Evolutionary conservation across 2,888 invertebrate species (phyloP), one percentile per base, ranked within the genome.

Genomic region (Agrochola circellaris): DNA sequence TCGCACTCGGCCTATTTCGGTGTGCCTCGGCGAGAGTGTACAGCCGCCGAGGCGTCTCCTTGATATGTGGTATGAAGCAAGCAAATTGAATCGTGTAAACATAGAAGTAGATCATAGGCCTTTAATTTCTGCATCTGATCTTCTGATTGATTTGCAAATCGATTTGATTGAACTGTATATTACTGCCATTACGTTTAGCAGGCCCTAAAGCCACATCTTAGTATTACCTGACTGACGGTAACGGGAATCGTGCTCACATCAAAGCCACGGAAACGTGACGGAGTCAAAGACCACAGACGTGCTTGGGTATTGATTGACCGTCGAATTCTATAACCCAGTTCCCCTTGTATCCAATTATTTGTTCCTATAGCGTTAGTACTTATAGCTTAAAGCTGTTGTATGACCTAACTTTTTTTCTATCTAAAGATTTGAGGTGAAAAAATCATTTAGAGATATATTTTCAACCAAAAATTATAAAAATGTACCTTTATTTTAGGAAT

Each of bases 161-260:
- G 7, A 56, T 54, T 34, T 68, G 34, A 54, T 54, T n/a, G 7
- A 38, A 38, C 13, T 11, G 11, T n/a, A n/a, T 51, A 68, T 67
- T 54, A n/a, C 17, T 17, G n/a, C 11, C 6, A 54, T n/a, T 34
- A 68, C 23, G 51, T 51, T 34, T 9, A 23, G 48, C 9, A 30
- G 3, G 23, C 23, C 9, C 30, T 23, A n/a, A 34, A 68, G 9
- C 23, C 20, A 30, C 75, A 60, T 30, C n/a, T 65, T n/a, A 65
- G 60, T 23, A 61, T 51, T 26, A 54, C 56, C 15, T 51, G 23
- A 45, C 67, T 56, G 17, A 13, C n/a, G 67, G 68, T 71, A 71
- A 65, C 51, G 15, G 42, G 26, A 73, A 79, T 61, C 73, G 79
- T 83, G 73, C 67, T 73, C 54, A 67, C 75, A 83, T 83, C 83